phyloP scores from a whole-genome alignment of 2,888 invertebrate genomes.

The Rhagium mordax region DNA sequence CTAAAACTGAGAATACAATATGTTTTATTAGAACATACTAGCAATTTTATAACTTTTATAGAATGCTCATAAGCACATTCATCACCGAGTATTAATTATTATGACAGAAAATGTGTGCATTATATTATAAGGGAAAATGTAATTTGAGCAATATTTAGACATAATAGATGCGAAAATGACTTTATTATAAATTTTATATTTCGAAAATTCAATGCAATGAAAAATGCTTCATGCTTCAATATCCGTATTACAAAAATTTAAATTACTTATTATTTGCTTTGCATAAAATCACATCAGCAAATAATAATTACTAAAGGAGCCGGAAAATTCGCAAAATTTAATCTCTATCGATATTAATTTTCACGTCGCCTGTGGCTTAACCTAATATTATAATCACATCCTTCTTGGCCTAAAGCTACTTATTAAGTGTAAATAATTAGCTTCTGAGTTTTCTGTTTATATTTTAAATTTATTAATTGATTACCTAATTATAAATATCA shows the following conservation, averaged over 20 bases:
- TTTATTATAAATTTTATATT: background rate
- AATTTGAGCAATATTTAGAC: too few species aligned
- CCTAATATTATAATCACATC: background rate
- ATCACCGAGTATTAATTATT: too few species aligned
- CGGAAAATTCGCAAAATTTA: background rate
- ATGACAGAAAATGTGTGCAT: too few species aligned
- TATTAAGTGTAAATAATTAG: background rate
- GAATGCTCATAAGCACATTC: too few species aligned
- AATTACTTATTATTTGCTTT: background rate
- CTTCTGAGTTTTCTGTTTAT: too few species aligned
- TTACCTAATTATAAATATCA: background rate
- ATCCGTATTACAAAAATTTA: background rate
- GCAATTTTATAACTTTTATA: too few species aligned
- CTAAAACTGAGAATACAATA: too few species aligned
- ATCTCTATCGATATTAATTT: background rate
- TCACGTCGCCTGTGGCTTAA: background rate
- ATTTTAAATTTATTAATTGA: background rate
- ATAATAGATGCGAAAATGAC: too few species aligned
- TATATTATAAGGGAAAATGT: too few species aligned
- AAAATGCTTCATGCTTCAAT: background rate
- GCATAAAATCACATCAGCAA: background rate
- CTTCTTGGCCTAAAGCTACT: background rate
- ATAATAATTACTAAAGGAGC: background rate
- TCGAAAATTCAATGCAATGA: background rate
- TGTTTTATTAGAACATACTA: too few species aligned